Conservation (phyloP, 1,140 invertebrate genomes). For the Pseudoatta argentina region DNA sequence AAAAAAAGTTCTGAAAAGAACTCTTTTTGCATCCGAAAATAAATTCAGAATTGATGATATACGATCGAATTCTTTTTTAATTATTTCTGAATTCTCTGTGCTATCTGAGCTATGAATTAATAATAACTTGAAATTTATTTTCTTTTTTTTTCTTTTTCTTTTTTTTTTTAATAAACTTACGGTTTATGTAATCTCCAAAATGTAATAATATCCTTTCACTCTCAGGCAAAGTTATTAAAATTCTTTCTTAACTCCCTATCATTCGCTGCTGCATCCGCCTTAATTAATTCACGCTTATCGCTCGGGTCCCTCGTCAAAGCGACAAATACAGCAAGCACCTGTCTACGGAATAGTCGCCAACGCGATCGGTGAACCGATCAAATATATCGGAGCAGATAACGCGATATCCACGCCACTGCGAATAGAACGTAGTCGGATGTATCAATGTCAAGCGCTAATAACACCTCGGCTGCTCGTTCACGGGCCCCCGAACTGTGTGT, state of each 20-base stretch:
- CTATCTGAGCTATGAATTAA: not conserved
- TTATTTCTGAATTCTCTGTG: no score
- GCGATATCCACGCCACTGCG: conserved; percentile 36
- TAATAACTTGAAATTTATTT: not conserved
- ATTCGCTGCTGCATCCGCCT: not conserved
- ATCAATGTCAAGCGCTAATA: conserved; percentile 84
- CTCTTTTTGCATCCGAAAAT: no score
- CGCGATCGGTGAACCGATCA: conserved; percentile 40
- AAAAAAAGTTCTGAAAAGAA: no score
- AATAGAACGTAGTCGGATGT: conserved; percentile 76
- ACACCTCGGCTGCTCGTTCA: conserved; percentile 78
- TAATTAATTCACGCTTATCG: conserved; percentile 30
- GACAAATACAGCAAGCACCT: conserved; percentile 30
- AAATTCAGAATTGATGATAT: no score
- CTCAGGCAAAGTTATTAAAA: not conserved
- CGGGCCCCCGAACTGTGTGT: conserved; percentile 64
- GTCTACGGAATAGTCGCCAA: conserved; percentile 23
- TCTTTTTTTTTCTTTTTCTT: not conserved
- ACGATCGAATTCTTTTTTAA: no score
- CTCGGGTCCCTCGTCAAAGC: not conserved
- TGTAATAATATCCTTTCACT: not conserved
- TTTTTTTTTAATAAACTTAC: not conserved
- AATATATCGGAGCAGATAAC: conserved; percentile 26
- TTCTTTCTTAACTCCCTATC: not conserved
- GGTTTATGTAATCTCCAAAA: not conserved